A percentile compares a stretch with the other conserved stretches of the same genome.
These are phyloP conservation scores for Drosophila birchii DNA, from an alignment of 2,888 invertebrate genomes.

Conservation along the genomic window DNA sequence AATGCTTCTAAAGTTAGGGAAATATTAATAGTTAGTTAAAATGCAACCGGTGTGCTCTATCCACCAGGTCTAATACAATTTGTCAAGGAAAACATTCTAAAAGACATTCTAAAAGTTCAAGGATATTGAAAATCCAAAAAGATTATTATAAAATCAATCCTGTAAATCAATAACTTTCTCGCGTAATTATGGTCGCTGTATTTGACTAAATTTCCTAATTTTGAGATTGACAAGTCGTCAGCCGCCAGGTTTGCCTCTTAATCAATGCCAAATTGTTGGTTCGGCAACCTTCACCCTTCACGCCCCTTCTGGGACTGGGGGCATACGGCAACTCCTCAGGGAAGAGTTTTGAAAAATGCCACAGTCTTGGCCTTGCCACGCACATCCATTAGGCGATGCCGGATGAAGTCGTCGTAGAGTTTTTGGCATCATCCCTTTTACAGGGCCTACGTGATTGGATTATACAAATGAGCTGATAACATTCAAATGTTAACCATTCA, in stretches of 20 bases:
- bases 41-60: background rate
- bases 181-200: slow-evolving; percentile 8
- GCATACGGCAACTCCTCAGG: slow-evolving; percentile 1
- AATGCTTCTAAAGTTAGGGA: background rate
- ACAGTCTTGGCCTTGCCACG: slow-evolving; percentile 34
- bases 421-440: slow-evolving; percentile 61
- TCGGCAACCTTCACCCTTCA: slow-evolving; percentile 9
- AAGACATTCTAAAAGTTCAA: background rate
- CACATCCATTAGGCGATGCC: slow-evolving; percentile 14
- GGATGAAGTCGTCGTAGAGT: slow-evolving; percentile 42
- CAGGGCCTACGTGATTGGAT: slow-evolving; percentile 65
- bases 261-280: slow-evolving; percentile 24
- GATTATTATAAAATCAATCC: background rate
- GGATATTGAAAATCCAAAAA: background rate
- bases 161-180: background rate
- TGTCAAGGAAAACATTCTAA: background rate
- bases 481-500: slow-evolving; percentile 69
- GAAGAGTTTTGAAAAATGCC: background rate
- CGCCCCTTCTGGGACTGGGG: slow-evolving; percentile 16
- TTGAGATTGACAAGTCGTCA: background rate
- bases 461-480: slow-evolving; percentile 57
- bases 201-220: background rate
- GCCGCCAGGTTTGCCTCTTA: slow-evolving; percentile 10
- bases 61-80: slow-evolving; percentile 2
- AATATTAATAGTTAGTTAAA: background rate